Evolutionary conservation across 2,888 invertebrate genomes (phyloP).

Genomic region (Agrochola litura): DNA sequence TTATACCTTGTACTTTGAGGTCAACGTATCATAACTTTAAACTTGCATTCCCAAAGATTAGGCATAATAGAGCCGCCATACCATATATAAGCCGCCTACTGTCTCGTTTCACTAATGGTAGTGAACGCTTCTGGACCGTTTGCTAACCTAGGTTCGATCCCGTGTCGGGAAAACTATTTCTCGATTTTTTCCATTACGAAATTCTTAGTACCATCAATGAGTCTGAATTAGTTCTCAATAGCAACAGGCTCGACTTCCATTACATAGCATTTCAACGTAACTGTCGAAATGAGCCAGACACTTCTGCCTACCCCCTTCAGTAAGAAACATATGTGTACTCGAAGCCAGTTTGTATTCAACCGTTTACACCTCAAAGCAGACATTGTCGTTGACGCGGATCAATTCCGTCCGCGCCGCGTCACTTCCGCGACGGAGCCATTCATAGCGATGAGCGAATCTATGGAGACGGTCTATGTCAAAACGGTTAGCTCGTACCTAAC

Average conservation of each 20-base stretch:
- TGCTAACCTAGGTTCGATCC: not conserved
- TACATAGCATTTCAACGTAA: not conserved
- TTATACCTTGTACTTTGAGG: not conserved
- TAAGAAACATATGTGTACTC: not conserved
- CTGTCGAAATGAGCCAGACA: not conserved
- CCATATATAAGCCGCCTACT: not conserved
- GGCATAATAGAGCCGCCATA: not conserved
- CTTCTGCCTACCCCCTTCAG: not conserved
- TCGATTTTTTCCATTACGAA: not conserved
- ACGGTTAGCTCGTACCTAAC: constrained; percentile 6
- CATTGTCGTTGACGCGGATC: constrained; percentile 68
- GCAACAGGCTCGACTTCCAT: not conserved
- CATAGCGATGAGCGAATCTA: constrained; percentile 31
- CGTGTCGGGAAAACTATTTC: not conserved
- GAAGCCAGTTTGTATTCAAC: not conserved
- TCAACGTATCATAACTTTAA: not conserved
- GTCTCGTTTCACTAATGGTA: not conserved
- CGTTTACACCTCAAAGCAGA: constrained; percentile 23
- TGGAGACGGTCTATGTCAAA: not conserved
- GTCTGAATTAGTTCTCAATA: not conserved
- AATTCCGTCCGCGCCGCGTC: constrained; percentile 65
- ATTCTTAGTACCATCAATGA: not conserved
- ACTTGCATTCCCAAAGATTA: not conserved
- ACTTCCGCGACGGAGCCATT: constrained; percentile 36
- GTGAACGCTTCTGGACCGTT: not conserved